A percentile compares a stretch with the other conserved stretches of the same genome.
Conservation (phyloP, 2,888 invertebrate species). For the Calliphora vomitoria region DNA sequence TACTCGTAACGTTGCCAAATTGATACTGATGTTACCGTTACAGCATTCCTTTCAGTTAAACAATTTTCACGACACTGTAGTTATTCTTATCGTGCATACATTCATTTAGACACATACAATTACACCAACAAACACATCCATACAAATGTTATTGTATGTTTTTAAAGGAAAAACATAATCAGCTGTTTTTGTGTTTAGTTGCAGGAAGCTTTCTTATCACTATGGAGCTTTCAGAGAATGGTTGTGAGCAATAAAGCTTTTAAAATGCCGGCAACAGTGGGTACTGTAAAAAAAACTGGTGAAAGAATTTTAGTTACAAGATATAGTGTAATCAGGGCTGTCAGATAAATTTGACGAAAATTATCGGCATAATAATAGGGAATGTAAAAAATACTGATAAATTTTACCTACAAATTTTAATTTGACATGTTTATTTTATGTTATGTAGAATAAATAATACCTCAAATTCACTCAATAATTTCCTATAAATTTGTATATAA, state of each 20-base stretch:
- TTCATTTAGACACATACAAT: background rate
- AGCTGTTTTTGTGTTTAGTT: constrained; percentile 62
- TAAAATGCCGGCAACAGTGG: constrained; percentile 66
- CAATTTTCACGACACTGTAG: constrained; percentile 9
- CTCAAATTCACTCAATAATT: too few species aligned
- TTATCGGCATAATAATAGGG: too few species aligned
- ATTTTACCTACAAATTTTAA: too few species aligned
- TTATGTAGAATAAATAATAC: too few species aligned
- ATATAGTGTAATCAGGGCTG: too few species aligned
- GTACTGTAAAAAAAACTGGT: background rate
- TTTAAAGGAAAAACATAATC: constrained; percentile 38
- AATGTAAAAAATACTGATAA: too few species aligned
- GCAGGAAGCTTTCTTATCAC: constrained; percentile 71
- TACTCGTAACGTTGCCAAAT: constrained; percentile 52
- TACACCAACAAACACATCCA: background rate
- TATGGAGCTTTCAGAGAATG: constrained; percentile 48
- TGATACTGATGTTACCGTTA: constrained; percentile 58
- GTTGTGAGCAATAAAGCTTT: constrained; percentile 52
- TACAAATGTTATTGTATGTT: constrained; percentile 1
- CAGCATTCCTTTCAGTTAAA: constrained; percentile 58
- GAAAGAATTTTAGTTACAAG: background rate
- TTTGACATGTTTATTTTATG: too few species aligned
- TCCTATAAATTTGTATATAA: too few species aligned
- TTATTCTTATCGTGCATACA: background rate
- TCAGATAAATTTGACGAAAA: too few species aligned